These are phyloP conservation scores for Hyperopisus bebe DNA, from an alignment of 2,113 vertebrate genomes.

Conservation along the genomic window DNA sequence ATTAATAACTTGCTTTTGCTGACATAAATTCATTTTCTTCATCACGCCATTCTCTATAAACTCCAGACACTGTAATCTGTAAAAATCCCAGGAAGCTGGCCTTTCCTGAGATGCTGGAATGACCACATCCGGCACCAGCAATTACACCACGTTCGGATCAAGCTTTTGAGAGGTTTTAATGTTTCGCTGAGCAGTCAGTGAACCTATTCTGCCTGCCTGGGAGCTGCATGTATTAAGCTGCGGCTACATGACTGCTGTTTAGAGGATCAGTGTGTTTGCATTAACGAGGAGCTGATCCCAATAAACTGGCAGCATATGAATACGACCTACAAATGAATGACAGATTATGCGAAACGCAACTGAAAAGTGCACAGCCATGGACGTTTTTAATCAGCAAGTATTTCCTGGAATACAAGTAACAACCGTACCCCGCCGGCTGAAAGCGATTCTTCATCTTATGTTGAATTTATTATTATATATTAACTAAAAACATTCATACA, in stretches of 20 bases:
- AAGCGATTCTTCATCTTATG: background rate
- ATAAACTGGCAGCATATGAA: background rate
- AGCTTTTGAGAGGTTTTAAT: background rate
- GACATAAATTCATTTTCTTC: background rate
- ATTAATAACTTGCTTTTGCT: background rate
- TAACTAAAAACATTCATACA: background rate
- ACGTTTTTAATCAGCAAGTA: background rate
- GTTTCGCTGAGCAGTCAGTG: background rate
- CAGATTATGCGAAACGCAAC: background rate
- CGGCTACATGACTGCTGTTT: background rate
- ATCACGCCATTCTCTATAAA: background rate
- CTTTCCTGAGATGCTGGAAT: background rate
- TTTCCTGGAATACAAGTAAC: background rate
- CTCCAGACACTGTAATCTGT: background rate
- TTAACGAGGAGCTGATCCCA: background rate
- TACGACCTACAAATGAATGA: background rate
- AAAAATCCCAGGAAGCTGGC: background rate
- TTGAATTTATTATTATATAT: background rate
- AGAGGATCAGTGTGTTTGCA: background rate
- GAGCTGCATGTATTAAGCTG: background rate
- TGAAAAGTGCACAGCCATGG: background rate
- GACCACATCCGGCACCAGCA: background rate
- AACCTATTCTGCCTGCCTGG: background rate
- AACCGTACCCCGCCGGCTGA: background rate
- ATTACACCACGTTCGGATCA: background rate